Percentiles rank a stretch among this genome's conserved stretches.
Evolutionary conservation across 1,140 invertebrate genomes (phyloP).

Genomic region (Papilio polytes): DNA sequence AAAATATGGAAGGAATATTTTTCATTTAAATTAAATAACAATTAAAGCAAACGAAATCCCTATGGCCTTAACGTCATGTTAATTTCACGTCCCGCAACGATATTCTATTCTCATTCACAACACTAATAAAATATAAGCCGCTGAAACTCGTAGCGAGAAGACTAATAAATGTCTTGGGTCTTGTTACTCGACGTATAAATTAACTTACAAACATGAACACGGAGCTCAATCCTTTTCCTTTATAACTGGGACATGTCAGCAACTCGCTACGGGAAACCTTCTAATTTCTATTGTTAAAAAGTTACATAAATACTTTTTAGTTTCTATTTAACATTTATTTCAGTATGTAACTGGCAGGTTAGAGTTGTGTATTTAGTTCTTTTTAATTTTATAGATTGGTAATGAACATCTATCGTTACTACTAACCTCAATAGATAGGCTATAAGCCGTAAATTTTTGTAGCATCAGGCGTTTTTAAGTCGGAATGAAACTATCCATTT

Average conservation of each 20-base stretch:
- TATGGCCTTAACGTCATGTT: neutral
- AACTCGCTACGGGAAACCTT: neutral
- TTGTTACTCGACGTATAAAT: constrained; percentile 39
- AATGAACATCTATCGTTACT: neutral
- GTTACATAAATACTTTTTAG: neutral
- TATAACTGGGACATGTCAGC: constrained; percentile 17
- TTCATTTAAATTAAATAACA: neutral
- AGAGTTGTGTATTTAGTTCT: neutral
- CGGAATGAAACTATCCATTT: too few relatives aligned
- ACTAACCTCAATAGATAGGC: too few relatives aligned
- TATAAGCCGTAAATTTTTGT: too few relatives aligned
- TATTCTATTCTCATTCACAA: constrained; percentile 39
- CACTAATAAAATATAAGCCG: constrained; percentile 41
- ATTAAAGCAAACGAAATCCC: constrained; percentile 9
- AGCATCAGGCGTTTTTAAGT: too few relatives aligned
- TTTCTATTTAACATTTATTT: neutral
- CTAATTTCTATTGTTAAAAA: neutral
- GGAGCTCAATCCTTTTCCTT: constrained; percentile 34
- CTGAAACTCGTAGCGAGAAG: constrained; percentile 36
- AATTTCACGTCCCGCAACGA: constrained; percentile 26
- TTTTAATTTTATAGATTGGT: neutral
- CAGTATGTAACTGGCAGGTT: neutral
- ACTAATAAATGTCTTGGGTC: constrained; percentile 40
- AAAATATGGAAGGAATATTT: too few relatives aligned
- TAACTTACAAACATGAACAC: constrained; percentile 38